phyloP scores from a whole-genome alignment of 2,797 vertebrate genomes.

The Ctenopoma multispine region DNA sequence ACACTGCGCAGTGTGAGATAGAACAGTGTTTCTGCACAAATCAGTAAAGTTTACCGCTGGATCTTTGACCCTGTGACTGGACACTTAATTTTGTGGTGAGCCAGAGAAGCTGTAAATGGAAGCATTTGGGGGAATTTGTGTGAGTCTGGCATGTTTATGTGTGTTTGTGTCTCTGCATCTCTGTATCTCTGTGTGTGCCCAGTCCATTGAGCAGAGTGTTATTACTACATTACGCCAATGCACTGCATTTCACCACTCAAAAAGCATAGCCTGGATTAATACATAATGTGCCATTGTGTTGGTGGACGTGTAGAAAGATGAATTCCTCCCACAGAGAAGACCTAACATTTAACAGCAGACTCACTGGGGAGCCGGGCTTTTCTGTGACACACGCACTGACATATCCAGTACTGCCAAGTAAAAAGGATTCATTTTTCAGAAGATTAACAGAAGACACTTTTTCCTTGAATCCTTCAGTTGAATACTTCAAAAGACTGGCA shows the following conservation, averaged over 20 bases:
- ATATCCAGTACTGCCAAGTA: slow-evolving; percentile 30
- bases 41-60: slow-evolving; percentile 30
- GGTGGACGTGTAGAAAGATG: slow-evolving; percentile 50
- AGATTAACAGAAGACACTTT: slow-evolving; percentile 58
- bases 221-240: slow-evolving; percentile 15
- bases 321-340: slow-evolving; percentile 55
- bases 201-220: slow-evolving; percentile 9
- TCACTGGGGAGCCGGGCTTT: slow-evolving; percentile 35
- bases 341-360: slow-evolving; percentile 54
- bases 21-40: slow-evolving; percentile 23
- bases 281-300: slow-evolving; percentile 46
- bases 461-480: slow-evolving; percentile 56
- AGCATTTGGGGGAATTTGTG: slow-evolving; percentile 20
- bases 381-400: slow-evolving; percentile 37
- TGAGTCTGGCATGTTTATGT: slow-evolving; percentile 25
- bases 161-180: slow-evolving; percentile 14
- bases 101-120: slow-evolving; percentile 16
- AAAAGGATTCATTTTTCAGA: slow-evolving; percentile 60
- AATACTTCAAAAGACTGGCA: slow-evolving; percentile 76
- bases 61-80: slow-evolving; percentile 19
- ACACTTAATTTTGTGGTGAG: slow-evolving; percentile 29
- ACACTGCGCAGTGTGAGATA: slow-evolving; percentile 6
- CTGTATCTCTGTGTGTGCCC: slow-evolving; percentile 18
- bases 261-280: slow-evolving; percentile 40
- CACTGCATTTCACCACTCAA: slow-evolving; percentile 24